Conservation (phyloP, 2,113 vertebrate species). For the Oreotrochilus melanogaster region DNA sequence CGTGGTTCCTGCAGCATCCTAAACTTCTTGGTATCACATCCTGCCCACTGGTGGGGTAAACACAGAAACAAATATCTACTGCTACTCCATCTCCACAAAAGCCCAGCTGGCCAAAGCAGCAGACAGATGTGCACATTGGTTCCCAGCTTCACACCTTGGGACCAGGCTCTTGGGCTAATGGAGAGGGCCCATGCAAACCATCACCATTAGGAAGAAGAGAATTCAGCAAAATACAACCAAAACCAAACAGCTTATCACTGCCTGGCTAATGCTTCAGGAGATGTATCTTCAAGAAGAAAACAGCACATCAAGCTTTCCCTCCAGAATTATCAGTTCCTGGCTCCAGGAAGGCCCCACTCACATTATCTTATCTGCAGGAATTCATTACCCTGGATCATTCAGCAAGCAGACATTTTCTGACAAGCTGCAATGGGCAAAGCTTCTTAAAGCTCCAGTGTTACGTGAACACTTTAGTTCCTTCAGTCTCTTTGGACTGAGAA, state of each 20-base stretch:
- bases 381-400: not conserved
- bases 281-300: not conserved
- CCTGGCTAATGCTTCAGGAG: not conserved
- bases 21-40: not conserved
- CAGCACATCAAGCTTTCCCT: not conserved
- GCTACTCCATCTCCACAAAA: not conserved
- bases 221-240: not conserved
- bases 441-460: not conserved
- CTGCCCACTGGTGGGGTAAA: not conserved
- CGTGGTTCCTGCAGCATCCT: not conserved
- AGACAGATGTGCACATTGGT: not conserved
- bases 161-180: rapidly evolving
- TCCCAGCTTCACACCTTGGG: not conserved
- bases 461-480: not conserved
- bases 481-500: not conserved
- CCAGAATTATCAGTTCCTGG: not conserved
- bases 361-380: not conserved
- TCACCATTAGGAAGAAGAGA: not conserved
- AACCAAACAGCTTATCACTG: not conserved
- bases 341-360: not conserved
- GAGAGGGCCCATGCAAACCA: not conserved
- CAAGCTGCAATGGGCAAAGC: not conserved
- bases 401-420: not conserved
- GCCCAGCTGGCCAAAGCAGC: not conserved
- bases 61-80: not conserved